A percentile compares a stretch with the other conserved stretches of the same genome.
These are phyloP conservation scores for Geodia barretti DNA, from an alignment of 37 sponge, comb jelly and placozoan genomes.

Conservation along the genomic window DNA sequence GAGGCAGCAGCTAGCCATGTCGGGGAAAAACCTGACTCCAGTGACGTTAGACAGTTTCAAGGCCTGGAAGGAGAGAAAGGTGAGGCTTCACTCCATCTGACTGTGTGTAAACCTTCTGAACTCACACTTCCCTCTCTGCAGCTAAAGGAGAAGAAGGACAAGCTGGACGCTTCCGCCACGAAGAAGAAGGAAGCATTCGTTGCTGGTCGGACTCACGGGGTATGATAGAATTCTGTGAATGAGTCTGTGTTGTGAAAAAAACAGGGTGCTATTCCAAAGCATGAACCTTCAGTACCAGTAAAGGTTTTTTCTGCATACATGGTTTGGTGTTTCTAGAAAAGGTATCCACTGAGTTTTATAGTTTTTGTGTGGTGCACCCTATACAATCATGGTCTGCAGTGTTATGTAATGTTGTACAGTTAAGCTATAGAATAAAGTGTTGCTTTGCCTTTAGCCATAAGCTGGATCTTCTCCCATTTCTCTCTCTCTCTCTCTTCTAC, in stretches of 20 bases:
- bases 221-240: conserved; percentile 11
- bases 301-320: no score
- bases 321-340: no score
- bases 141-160: conserved; percentile 79
- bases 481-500: not conserved
- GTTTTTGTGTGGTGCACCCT: no score
- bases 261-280: no score
- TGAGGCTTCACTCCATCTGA: conserved; percentile 12
- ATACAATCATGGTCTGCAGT: no score
- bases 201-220: conserved; percentile 79
- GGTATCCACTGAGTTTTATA: no score
- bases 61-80: conserved; percentile 91
- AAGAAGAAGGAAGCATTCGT: conserved; percentile 91
- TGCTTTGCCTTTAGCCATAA: no score
- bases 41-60: conserved; percentile 86
- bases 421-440: no score
- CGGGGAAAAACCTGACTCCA: conserved; percentile 63
- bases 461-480: not conserved
- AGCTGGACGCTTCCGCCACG: conserved; percentile 34
- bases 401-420: no score
- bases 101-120: not conserved
- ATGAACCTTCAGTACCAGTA: no score
- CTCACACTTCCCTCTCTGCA: no score
- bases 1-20: conserved; percentile 67
- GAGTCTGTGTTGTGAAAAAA: not conserved